phyloP scores from a whole-genome alignment of 2,797 vertebrate species.

The Pampus argenteus region DNA sequence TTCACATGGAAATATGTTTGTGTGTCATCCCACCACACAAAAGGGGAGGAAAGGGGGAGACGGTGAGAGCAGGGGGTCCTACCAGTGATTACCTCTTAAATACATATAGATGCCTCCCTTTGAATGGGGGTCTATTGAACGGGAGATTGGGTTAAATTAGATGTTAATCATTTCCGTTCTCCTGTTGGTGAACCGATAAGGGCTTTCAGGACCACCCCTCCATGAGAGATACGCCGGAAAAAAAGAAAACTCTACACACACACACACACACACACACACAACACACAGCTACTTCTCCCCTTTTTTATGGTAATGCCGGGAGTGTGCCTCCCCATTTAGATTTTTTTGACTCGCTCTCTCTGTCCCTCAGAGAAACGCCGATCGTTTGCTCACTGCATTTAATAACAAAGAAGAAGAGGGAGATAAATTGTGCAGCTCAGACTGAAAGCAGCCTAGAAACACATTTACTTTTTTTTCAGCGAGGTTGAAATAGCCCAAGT shows the following conservation, averaged over 20 bases:
- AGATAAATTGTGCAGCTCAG: constrained; percentile 81
- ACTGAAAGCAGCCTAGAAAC: constrained; percentile 78
- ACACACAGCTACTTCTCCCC: constrained; percentile 46
- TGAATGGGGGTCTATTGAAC: constrained; percentile 76
- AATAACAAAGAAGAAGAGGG: constrained; percentile 74
- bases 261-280: constrained; percentile 9
- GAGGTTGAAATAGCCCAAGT: constrained; percentile 75
- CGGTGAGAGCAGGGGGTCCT: constrained; percentile 49
- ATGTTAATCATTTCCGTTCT: constrained; percentile 86
- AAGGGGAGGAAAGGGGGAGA: constrained; percentile 27
- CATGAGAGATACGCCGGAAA: constrained; percentile 44
- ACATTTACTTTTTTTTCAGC: constrained; percentile 73
- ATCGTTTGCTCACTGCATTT: constrained; percentile 74
- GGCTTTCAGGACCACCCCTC: constrained; percentile 67
- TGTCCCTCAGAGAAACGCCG: constrained; percentile 71
- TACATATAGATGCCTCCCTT: constrained; percentile 79
- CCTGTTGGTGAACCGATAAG: constrained; percentile 85
- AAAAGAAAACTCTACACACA: not conserved
- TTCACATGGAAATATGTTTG: constrained; percentile 88
- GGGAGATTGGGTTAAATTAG: constrained; percentile 84
- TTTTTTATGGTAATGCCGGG: constrained; percentile 79
- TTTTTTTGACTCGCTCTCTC: constrained; percentile 68
- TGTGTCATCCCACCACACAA: constrained; percentile 70
- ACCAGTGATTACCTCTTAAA: constrained; percentile 83
- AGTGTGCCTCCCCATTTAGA: constrained; percentile 73